These are phyloP conservation scores for Eulithis testata DNA, from an alignment of 2,888 invertebrate species.

Conservation along the genomic window DNA sequence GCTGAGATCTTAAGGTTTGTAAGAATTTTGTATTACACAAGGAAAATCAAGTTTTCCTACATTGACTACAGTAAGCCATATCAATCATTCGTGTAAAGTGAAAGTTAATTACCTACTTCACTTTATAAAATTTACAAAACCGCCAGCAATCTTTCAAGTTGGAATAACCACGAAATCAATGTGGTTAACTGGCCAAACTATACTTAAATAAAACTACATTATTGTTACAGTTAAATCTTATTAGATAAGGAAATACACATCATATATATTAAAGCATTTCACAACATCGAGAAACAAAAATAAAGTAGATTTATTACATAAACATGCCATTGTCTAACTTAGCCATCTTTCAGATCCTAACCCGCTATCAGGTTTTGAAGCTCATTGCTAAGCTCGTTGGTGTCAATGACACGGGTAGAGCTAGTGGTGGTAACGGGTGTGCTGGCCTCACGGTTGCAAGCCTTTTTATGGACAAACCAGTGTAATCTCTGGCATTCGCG, in stretches of 20 bases:
- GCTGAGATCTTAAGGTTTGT: too few species aligned
- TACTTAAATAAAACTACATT: conserved; percentile 2
- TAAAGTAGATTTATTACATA: conserved; percentile 30
- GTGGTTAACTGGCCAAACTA: too few species aligned
- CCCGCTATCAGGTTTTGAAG: conserved; percentile 80
- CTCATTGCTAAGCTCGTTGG: conserved; percentile 78
- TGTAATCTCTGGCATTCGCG: conserved; percentile 97
- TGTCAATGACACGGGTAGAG: conserved; percentile 67
- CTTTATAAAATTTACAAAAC: too few species aligned
- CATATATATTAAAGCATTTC: conserved; percentile 42
- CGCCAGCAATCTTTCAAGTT: too few species aligned
- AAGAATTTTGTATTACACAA: too few species aligned
- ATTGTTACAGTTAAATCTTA: conserved; percentile 41
- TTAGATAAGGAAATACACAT: conserved; percentile 41
- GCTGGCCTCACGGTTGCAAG: conserved; percentile 87
- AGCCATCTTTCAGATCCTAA: conserved; percentile 46
- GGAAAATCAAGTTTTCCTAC: too few species aligned
- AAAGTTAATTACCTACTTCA: too few species aligned
- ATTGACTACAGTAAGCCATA: too few species aligned
- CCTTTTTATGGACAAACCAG: conserved; percentile 96
- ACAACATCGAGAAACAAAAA: conserved; percentile 42
- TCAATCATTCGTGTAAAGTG: too few species aligned
- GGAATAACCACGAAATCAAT: too few species aligned
- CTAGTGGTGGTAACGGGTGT: conserved; percentile 54
- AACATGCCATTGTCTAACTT: conserved; percentile 26